Evolutionary conservation across 1,140 invertebrate species (phyloP).

Genomic region (Acromyrmex charruanus): DNA sequence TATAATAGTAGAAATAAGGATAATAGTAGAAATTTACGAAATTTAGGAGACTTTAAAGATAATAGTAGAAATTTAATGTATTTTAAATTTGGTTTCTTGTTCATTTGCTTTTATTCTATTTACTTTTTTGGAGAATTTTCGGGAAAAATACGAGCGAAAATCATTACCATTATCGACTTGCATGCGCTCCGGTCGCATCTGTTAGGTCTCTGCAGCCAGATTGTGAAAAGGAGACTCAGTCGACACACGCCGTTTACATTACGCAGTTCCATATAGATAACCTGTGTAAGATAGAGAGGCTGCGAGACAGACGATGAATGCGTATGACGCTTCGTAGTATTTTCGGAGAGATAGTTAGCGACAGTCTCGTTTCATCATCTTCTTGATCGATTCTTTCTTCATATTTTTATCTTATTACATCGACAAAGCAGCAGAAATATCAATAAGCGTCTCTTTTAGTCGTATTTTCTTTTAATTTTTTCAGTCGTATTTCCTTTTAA

Average conservation of each 20-base stretch:
- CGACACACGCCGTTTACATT: slow-evolving; percentile 51
- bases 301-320: slow-evolving; percentile 51
- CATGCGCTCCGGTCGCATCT: slow-evolving; percentile 26
- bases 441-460: slow-evolving; percentile 3
- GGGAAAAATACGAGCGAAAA: slow-evolving; percentile 32
- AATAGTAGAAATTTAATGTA: neutral
- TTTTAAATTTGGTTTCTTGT: neutral
- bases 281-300: slow-evolving; percentile 48
- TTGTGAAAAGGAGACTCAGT: slow-evolving; percentile 52
- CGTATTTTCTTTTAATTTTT: slow-evolving; percentile 13
- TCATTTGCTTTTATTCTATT: neutral
- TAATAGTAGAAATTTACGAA: neutral
- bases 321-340: slow-evolving; percentile 8
- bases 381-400: neutral
- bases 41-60: neutral
- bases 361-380: slow-evolving; percentile 3
- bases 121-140: neutral
- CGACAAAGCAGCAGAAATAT: slow-evolving; percentile 10
- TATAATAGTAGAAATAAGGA: neutral
- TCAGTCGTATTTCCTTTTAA: neutral
- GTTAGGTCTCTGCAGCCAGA: slow-evolving; percentile 59
- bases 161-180: slow-evolving; percentile 58
- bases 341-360: slow-evolving; percentile 27
- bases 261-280: slow-evolving; percentile 45
- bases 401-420: neutral